Conservation (phyloP, 2,888 invertebrate species). For the Pollenia amentaria region DNA sequence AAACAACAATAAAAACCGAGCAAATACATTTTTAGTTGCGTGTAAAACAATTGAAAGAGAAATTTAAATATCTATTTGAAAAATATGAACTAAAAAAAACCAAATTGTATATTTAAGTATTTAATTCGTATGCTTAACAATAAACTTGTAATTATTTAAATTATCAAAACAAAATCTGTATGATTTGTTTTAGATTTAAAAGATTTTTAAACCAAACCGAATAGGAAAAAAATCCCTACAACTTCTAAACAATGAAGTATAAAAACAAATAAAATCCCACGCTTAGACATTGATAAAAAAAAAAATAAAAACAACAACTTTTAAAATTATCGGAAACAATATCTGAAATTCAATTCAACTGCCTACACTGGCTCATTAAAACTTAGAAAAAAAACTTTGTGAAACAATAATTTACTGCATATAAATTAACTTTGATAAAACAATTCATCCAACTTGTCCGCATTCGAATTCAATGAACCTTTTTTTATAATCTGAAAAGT, state of each 20-base stretch:
- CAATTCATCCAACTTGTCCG: slow-evolving; percentile 48
- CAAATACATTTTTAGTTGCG: slow-evolving; percentile 33
- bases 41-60: slow-evolving; percentile 57
- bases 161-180: slow-evolving; percentile 33
- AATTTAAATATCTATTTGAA: slow-evolving; percentile 45
- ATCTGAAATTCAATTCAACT: slow-evolving; percentile 35
- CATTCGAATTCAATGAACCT: slow-evolving; percentile 65
- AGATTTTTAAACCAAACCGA: slow-evolving; percentile 24
- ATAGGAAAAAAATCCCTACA: slow-evolving; percentile 23
- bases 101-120: slow-evolving; percentile 44
- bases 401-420: slow-evolving; percentile 50
- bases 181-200: slow-evolving; percentile 41
- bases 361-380: slow-evolving; percentile 60
- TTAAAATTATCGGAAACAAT: slow-evolving; percentile 46
- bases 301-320: background rate
- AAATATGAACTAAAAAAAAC: slow-evolving; percentile 12
- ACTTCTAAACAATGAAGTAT: slow-evolving; percentile 29
- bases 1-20: slow-evolving; percentile 14
- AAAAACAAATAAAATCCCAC: slow-evolving; percentile 63
- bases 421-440: slow-evolving; percentile 37
- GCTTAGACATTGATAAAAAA: slow-evolving; percentile 36
- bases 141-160: slow-evolving; percentile 70
- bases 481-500: slow-evolving; percentile 19
- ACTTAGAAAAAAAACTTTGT: slow-evolving; percentile 9
- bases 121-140: slow-evolving; percentile 53